These are phyloP conservation scores for Porites lobata DNA, from an alignment of 92 coral and sea anemone species.

Conservation along the genomic window DNA sequence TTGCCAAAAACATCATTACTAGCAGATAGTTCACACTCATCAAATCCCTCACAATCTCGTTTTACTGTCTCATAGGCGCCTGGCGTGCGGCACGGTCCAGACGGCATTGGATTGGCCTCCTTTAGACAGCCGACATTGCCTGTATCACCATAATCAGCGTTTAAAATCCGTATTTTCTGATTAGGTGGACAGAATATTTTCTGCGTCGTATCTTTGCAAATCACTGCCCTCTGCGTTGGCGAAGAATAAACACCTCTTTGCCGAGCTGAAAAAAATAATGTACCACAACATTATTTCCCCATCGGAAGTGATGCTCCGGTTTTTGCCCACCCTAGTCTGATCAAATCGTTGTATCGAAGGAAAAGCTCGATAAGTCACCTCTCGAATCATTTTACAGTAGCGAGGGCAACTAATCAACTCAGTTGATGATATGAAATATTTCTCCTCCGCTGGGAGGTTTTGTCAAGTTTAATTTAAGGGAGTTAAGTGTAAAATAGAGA, in stretches of 20 bases:
- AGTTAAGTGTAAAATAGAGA: too few species aligned
- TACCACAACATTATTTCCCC: too few species aligned
- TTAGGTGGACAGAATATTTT: conserved; percentile 89
- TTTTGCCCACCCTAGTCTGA: too few species aligned
- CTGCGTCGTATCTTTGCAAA: conserved; percentile 83
- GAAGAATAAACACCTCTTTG: conserved; percentile 19
- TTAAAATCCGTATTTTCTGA: conserved; percentile 73
- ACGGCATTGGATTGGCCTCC: conserved; percentile 51
- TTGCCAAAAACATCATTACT: conserved; percentile 86
- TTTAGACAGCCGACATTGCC: conserved; percentile 76
- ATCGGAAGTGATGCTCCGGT: too few species aligned
- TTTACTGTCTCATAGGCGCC: conserved; percentile 85
- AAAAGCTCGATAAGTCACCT: too few species aligned
- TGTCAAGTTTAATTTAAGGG: too few species aligned
- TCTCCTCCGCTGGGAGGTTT: too few species aligned
- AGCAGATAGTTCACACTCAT: conserved; percentile 86
- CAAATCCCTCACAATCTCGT: conserved; percentile 89
- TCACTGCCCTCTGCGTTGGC: conserved; percentile 42
- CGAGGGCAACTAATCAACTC: too few species aligned
- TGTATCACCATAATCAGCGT: conserved; percentile 94
- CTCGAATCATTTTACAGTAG: too few species aligned
- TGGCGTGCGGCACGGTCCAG: conserved; percentile 81
- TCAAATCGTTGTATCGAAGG: too few species aligned
- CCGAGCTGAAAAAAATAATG: conserved; percentile 3
- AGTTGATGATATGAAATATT: too few species aligned